These are phyloP conservation scores for Aphrophora alni DNA, from an alignment of 2,888 invertebrate species.

Conservation along the genomic window DNA sequence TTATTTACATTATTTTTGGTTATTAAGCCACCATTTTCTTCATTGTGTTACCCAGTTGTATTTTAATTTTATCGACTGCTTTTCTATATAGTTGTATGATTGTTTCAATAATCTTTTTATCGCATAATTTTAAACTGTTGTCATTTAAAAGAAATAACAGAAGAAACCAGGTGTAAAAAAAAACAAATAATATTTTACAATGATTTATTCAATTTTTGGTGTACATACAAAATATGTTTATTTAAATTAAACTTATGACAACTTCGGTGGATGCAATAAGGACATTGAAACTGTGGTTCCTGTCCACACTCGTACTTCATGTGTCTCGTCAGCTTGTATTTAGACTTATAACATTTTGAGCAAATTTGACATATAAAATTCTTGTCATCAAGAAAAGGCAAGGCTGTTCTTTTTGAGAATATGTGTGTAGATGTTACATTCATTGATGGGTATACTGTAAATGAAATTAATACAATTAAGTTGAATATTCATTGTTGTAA, in stretches of 20 bases:
- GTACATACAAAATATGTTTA: constrained; percentile 21
- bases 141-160: neutral
- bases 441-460: neutral
- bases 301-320: constrained; percentile 54
- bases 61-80: no score
- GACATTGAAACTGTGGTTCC: constrained; percentile 56
- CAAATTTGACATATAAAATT: constrained; percentile 15
- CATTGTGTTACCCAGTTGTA: no score
- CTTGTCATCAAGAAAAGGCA: neutral
- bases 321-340: constrained; percentile 46
- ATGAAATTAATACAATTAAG: neutral
- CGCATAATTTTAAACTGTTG: neutral
- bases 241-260: constrained; percentile 35
- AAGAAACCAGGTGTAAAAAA: neutral
- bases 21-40: no score
- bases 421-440: neutral
- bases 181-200: neutral
- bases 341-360: constrained; percentile 51
- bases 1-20: no score
- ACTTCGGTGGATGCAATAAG: constrained; percentile 54
- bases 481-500: no score
- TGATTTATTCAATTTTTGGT: neutral
- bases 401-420: neutral
- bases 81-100: no score
- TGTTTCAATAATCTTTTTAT: neutral